Conservation (phyloP, 2,888 invertebrate genomes). For the Tricholauxania praeusta region DNA sequence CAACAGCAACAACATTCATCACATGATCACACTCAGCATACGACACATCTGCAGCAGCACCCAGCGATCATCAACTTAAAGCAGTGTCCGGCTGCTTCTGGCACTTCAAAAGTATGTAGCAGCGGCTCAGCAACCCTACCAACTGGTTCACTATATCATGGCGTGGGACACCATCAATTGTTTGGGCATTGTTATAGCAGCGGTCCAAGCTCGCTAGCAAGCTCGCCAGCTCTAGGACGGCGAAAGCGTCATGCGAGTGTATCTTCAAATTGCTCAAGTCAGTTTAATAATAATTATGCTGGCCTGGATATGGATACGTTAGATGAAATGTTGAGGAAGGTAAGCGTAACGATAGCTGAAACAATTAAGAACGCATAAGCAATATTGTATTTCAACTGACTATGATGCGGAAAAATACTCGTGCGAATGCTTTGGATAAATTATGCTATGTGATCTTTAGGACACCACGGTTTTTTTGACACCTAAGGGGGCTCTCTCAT, state of each 20-base stretch:
- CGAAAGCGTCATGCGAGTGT: constrained; percentile 74
- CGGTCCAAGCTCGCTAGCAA: constrained; percentile 64
- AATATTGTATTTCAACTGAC: too few relatives aligned
- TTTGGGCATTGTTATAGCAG: constrained; percentile 53
- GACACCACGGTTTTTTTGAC: too few relatives aligned
- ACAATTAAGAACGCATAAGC: neutral
- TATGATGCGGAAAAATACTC: too few relatives aligned
- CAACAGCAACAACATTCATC: constrained; percentile 39
- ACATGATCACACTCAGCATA: constrained; percentile 27
- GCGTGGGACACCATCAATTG: constrained; percentile 58
- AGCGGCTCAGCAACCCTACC: constrained; percentile 51
- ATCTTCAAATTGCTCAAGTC: constrained; percentile 73
- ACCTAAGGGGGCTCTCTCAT: too few relatives aligned
- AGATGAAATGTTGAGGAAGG: constrained; percentile 84
- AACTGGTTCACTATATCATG: constrained; percentile 52
- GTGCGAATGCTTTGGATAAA: too few relatives aligned
- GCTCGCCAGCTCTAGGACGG: constrained; percentile 72
- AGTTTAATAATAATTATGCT: constrained; percentile 74
- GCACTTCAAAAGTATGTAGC: constrained; percentile 24
- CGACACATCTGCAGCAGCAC: constrained; percentile 45
- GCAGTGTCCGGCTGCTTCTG: constrained; percentile 44
- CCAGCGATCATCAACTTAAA: constrained; percentile 53
- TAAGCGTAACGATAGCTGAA: constrained; percentile 63
- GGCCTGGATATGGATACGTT: constrained; percentile 80
- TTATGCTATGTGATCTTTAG: too few relatives aligned